Conservation (phyloP, 2,888 invertebrate genomes). For the Nomada hirtipes region DNA sequence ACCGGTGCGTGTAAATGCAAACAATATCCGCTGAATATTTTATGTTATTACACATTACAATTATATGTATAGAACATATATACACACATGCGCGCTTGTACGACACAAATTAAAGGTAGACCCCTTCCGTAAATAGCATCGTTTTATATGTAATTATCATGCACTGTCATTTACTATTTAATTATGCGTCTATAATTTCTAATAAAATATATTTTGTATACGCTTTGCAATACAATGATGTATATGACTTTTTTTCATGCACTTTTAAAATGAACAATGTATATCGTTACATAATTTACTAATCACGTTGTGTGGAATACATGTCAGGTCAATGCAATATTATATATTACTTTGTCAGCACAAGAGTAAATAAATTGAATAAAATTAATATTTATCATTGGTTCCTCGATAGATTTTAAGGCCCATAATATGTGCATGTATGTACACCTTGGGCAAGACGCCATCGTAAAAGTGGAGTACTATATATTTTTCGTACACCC, state of each 20-base stretch:
- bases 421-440: not conserved
- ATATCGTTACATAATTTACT: not conserved
- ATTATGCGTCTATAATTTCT: slow-evolving; percentile 43
- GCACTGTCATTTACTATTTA: slow-evolving; percentile 42
- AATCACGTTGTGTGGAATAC: not conserved
- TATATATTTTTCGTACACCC: slow-evolving; percentile 4
- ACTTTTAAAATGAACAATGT: slow-evolving; percentile 8
- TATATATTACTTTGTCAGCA: slow-evolving; percentile 17
- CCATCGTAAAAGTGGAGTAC: not conserved
- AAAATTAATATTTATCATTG: slow-evolving; percentile 5
- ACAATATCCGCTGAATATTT: slow-evolving; percentile 31
- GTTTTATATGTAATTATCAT: slow-evolving; percentile 48
- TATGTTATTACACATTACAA: slow-evolving; percentile 9
- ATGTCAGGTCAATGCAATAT: slow-evolving; percentile 8
- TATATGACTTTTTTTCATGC: slow-evolving; percentile 1
- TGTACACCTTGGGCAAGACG: not conserved
- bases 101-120: slow-evolving; percentile 27
- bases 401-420: not conserved
- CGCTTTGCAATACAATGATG: slow-evolving; percentile 8
- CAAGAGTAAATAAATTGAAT: slow-evolving; percentile 37
- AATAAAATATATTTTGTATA: slow-evolving; percentile 37
- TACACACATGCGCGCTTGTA: slow-evolving; percentile 9
- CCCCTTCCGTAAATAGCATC: slow-evolving; percentile 40
- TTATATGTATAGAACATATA: slow-evolving; percentile 25
- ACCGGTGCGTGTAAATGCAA: slow-evolving; percentile 42